Conservation (phyloP, 1,140 invertebrate genomes). For the Frieseomelitta varia region DNA sequence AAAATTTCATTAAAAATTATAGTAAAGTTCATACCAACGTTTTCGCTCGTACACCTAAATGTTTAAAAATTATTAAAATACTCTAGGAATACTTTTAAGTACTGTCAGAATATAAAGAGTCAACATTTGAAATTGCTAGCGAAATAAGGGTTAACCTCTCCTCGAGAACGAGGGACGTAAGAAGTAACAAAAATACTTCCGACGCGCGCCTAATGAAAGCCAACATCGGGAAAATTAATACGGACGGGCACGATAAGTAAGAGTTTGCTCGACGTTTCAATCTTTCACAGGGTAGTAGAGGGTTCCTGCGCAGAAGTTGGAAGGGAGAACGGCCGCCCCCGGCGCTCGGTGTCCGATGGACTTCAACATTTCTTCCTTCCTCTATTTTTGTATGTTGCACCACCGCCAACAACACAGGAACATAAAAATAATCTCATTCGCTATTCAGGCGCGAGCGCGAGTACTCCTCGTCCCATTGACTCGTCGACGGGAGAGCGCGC, state of each 20-base stretch:
- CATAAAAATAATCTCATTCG: slow-evolving; percentile 51
- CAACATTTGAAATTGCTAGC: neutral
- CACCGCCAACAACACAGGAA: slow-evolving; percentile 14
- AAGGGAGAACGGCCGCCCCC: neutral
- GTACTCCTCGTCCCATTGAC: slow-evolving; percentile 31
- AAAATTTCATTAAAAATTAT: too few relatives aligned
- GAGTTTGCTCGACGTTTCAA: slow-evolving; percentile 47
- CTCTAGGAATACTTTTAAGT: too few relatives aligned
- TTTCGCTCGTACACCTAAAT: too few relatives aligned
- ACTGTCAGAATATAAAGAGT: too few relatives aligned
- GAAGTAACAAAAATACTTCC: neutral
- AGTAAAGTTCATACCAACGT: too few relatives aligned
- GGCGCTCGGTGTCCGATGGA: neutral
- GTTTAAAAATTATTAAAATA: too few relatives aligned
- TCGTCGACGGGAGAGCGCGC: slow-evolving; percentile 20
- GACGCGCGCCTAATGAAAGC: neutral
- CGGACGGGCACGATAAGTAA: slow-evolving; percentile 19
- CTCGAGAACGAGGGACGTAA: neutral
- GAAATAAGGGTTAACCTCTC: neutral
- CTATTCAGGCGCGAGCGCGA: slow-evolving; percentile 32
- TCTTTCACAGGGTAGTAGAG: neutral
- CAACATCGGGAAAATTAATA: neutral
- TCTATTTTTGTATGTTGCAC: neutral
- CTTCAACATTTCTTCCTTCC: slow-evolving; percentile 3
- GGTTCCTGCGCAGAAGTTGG: neutral